A percentile compares a stretch with the other conserved stretches of the same genome.
phyloP scores from a whole-genome alignment of 2,113 vertebrate genomes.

The Rhinogobius similis region DNA sequence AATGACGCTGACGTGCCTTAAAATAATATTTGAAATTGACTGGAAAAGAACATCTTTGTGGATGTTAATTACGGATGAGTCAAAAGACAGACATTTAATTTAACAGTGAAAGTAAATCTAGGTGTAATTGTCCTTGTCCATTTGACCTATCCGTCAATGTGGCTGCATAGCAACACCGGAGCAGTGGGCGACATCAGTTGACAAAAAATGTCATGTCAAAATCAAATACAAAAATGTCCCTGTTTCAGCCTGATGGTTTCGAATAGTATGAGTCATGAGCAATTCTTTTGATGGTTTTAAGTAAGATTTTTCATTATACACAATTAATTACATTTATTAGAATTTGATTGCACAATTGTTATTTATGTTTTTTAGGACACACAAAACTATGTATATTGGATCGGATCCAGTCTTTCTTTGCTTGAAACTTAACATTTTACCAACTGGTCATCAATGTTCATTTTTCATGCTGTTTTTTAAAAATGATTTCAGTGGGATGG shows the following conservation, averaged over 20 bases:
- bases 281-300: background rate
- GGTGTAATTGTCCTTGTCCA: background rate
- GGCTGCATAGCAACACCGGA: background rate
- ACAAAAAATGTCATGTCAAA: too few species aligned
- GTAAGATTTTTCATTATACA: background rate
- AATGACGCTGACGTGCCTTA: slow-evolving; percentile 1
- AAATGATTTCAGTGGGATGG: background rate
- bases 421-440: background rate
- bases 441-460: background rate
- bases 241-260: background rate
- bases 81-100: background rate
- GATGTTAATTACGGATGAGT: background rate
- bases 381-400: background rate
- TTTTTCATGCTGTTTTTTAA: background rate
- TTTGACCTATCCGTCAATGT: background rate
- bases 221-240: too few species aligned
- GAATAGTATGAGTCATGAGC: background rate
- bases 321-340: too few species aligned
- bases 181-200: too few species aligned
- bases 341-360: background rate
- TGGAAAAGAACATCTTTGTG: background rate
- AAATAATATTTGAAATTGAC: slow-evolving; percentile 1
- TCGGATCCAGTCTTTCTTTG: background rate
- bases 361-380: background rate
- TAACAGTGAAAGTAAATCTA: background rate